Conservation (phyloP, 64 coral and sea anemone genomes). For the Hydrozoanthus tunicans region DNA sequence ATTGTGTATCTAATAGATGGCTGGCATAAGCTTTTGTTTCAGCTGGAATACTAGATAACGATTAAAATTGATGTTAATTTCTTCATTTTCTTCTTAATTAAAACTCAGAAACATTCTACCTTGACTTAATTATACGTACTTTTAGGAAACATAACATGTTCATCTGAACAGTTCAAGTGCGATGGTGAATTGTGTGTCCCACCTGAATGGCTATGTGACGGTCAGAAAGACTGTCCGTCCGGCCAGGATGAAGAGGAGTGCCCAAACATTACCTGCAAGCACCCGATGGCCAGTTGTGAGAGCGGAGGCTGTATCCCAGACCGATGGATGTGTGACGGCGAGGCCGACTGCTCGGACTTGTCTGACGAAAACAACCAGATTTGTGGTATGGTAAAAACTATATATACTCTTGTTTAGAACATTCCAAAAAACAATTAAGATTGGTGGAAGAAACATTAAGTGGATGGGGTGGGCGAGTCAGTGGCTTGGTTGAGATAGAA, state of each 20-base stretch:
- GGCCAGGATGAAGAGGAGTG: slow-evolving; percentile 21
- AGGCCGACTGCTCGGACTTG: slow-evolving; percentile 13
- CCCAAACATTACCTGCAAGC: background rate
- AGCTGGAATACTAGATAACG: no score
- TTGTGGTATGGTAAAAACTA: slow-evolving; percentile 18
- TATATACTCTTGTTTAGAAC: background rate
- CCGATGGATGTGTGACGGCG: slow-evolving; percentile 35
- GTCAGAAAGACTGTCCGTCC: slow-evolving; percentile 2
- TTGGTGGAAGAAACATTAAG: no score
- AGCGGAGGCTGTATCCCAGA: slow-evolving; percentile 31
- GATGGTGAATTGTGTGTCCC: slow-evolving; percentile 1
- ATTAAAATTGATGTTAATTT: no score
- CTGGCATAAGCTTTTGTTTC: no score
- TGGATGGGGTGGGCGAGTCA: no score
- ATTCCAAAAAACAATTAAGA: background rate
- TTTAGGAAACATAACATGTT: background rate
- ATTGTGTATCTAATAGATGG: no score
- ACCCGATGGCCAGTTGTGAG: slow-evolving; percentile 14
- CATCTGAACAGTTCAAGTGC: background rate
- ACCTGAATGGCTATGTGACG: slow-evolving; percentile 19
- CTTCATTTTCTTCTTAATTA: no score
- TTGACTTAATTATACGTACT: background rate
- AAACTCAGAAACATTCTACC: no score
- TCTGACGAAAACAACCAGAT: slow-evolving; percentile 39
- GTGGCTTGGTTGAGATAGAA: no score